Evolutionary conservation across 1,140 invertebrate genomes (phyloP).

Genomic region (Trichoplusia ni): DNA sequence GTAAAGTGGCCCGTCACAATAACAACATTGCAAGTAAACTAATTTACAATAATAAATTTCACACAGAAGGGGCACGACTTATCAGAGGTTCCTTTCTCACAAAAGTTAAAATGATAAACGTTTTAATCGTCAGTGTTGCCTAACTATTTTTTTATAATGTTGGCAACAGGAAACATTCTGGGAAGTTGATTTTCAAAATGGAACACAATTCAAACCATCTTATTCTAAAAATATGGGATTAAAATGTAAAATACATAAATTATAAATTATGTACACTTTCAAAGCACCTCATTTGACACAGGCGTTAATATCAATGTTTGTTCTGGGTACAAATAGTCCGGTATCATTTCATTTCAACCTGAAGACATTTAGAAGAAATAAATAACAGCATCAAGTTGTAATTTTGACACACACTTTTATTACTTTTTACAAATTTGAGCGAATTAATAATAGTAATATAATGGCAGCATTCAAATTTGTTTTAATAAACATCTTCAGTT

Average conservation of each 20-base stretch:
- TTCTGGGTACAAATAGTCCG: constrained; percentile 44
- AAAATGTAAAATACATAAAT: constrained; percentile 54
- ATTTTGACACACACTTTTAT: background rate
- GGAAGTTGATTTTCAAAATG: constrained; percentile 36
- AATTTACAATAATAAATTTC: constrained; percentile 10
- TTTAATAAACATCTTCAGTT: constrained; percentile 17
- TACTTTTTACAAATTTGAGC: constrained; percentile 8
- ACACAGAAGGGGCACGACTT: constrained; percentile 21
- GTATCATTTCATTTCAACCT: constrained; percentile 1
- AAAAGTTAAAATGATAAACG: constrained; percentile 22
- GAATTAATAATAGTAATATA: background rate
- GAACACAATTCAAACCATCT: constrained; percentile 53
- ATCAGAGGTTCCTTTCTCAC: constrained; percentile 11
- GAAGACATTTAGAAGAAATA: constrained; percentile 11
- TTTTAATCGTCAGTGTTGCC: constrained; percentile 30
- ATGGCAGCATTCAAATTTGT: background rate
- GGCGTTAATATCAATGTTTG: constrained; percentile 56
- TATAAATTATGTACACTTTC: constrained; percentile 62
- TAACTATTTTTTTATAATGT: constrained; percentile 16
- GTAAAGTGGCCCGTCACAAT: constrained; percentile 24
- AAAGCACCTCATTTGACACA: constrained; percentile 77
- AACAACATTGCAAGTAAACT: constrained; percentile 14
- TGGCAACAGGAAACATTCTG: constrained; percentile 24
- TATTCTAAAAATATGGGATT: constrained; percentile 48
- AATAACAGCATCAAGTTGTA: background rate